Evolutionary conservation across 2,888 invertebrate species (phyloP), one percentile per base, ranked within the genome.

Genomic region (Cosmia pyralina): DNA sequence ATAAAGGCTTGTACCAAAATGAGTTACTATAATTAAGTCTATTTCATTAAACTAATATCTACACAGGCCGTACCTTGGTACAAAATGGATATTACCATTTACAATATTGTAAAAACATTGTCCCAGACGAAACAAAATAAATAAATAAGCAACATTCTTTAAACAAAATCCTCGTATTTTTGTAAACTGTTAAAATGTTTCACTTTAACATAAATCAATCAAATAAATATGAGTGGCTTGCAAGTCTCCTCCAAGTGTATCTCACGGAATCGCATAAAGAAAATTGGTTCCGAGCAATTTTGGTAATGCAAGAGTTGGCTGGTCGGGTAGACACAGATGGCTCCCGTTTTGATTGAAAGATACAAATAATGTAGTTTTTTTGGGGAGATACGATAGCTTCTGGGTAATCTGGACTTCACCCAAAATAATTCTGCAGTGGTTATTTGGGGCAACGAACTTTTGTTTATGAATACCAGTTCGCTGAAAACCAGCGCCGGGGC

Each of bases 251-350:
- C 87, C 82, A 85, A 89, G 91, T 91, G 89, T 90, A 90, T 89
- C 90, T 92, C 91, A 91, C 75, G 52, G 86, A 91, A 91, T 91
- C 91, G 90, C 91, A 93, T 94, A 93, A 94, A 94, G 92, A 90
- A 93, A 92, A 94, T 95, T 93, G 94, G 92, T 93, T 93, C 90
- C 88, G 88, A 93, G 93, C 95, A 95, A 95, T 95, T 94, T 94
- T 91, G 87, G 94, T 95, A 95, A 95, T 95, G 94, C 93, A 94
- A 89, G 92, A 92, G 90, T 94, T 94, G 93, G 92, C 93, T 90
- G 89, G 89, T 90, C 87, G 90, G 89, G 90, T 89, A 87, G 88
- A 91, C 87, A 87, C 87, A 87, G 85, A 88, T 87, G 81, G 88
- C 83, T 89, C 89, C 86, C 89, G 88, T 91, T 93, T 93, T 94